Percentiles rank a stretch among this genome's conserved stretches.
Evolutionary conservation across 2,113 vertebrate species (phyloP).

Genomic region (Pelecanus crispus): DNA sequence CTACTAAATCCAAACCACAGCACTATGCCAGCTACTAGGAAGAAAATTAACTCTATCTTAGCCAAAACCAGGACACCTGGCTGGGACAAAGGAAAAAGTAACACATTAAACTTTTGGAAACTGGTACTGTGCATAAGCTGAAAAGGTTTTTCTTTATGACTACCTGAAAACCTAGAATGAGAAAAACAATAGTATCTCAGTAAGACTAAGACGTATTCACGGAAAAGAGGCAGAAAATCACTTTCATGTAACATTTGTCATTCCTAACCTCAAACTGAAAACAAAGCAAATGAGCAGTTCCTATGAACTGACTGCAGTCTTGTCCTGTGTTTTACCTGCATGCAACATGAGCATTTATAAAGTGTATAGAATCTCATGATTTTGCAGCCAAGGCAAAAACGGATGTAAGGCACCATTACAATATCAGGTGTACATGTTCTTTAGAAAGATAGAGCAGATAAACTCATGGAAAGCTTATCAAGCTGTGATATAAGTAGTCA

Average conservation of each 20-base stretch:
- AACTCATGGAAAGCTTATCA: neutral
- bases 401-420: neutral
- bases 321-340: neutral
- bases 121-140: neutral
- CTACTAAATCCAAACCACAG: too few species aligned
- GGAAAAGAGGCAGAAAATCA: neutral
- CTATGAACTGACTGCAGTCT: neutral
- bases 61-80: too few species aligned
- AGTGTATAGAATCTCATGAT: neutral
- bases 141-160: neutral
- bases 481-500: neutral
- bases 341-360: neutral
- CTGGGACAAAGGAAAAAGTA: neutral
- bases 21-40: too few species aligned
- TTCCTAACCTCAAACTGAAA: neutral
- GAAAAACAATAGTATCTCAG: neutral
- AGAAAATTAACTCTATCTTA: too few species aligned
- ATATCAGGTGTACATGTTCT: neutral
- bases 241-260: accelerated
- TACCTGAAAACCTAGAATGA: neutral
- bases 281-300: neutral
- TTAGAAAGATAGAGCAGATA: neutral
- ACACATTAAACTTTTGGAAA: neutral
- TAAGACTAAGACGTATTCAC: neutral
- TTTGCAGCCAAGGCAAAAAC: neutral